Conservation (phyloP, 2,888 invertebrate species). For the Hyalella azteca region DNA sequence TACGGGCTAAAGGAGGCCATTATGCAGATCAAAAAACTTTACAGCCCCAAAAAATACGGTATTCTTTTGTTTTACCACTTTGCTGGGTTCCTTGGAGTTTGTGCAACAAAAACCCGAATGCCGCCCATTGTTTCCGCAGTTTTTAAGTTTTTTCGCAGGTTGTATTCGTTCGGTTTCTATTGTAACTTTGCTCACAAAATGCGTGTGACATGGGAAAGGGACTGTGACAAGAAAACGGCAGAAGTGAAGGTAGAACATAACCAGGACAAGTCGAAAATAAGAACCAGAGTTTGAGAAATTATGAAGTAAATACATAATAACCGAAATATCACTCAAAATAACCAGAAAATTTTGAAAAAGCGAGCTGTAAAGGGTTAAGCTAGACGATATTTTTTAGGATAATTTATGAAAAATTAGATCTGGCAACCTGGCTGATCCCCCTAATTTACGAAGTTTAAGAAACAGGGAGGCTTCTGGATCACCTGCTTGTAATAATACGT, state of each 20-base stretch:
- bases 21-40: constrained; percentile 36
- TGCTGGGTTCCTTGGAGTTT: constrained; percentile 2
- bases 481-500: too few relatives aligned
- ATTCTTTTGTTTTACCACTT: constrained; percentile 25
- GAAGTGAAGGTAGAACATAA: background rate
- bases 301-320: background rate
- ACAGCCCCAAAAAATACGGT: background rate
- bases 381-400: too few relatives aligned
- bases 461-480: too few relatives aligned
- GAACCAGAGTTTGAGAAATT: background rate
- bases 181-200: background rate
- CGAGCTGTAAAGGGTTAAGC: too few relatives aligned
- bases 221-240: background rate
- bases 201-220: too few relatives aligned
- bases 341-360: too few relatives aligned
- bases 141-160: background rate
- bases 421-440: too few relatives aligned
- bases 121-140: background rate
- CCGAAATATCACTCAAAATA: background rate
- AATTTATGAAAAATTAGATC: too few relatives aligned
- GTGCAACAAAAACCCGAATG: background rate
- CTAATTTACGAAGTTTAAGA: too few relatives aligned
- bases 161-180: background rate
- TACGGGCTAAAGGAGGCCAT: constrained; percentile 4
- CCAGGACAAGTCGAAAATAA: background rate